Conservation (phyloP, 2,113 vertebrate genomes). For the Shinisaurus crocodilurus region DNA sequence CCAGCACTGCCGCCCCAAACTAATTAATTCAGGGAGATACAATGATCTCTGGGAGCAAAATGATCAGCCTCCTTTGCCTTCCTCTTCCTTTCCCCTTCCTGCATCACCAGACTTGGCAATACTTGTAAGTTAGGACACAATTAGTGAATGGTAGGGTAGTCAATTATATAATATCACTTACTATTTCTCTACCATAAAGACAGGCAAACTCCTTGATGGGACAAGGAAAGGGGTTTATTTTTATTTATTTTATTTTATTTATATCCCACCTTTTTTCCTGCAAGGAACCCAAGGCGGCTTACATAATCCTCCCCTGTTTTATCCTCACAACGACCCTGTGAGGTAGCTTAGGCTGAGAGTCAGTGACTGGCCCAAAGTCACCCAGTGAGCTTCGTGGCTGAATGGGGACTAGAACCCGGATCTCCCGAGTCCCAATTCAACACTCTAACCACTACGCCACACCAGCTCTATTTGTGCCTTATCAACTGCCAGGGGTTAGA, state of each 20-base stretch:
- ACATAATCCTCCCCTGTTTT: too few relatives aligned
- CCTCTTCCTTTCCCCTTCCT: neutral
- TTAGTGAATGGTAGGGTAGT: neutral
- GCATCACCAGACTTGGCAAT: neutral
- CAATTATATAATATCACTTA: neutral
- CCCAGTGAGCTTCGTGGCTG: too few relatives aligned
- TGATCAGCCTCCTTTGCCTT: neutral
- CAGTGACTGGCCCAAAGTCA: too few relatives aligned
- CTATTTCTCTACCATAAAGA: neutral
- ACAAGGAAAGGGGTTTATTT: neutral
- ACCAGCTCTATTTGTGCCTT: too few relatives aligned
- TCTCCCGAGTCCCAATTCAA: too few relatives aligned
- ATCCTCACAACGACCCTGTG: too few relatives aligned
- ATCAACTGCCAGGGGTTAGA: neutral
- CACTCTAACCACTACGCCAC: too few relatives aligned
- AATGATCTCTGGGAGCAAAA: neutral
- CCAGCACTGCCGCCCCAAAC: neutral
- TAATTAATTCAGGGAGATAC: neutral
- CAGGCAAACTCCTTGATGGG: neutral
- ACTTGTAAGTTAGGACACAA: neutral
- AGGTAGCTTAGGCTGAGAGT: too few relatives aligned
- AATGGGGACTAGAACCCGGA: too few relatives aligned
- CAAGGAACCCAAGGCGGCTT: too few relatives aligned
- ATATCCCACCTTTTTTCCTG: too few relatives aligned
- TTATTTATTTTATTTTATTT: too few relatives aligned